Evolutionary conservation across 1,140 invertebrate genomes (phyloP), one percentile per base, ranked within the genome.

Genomic region (Zaprionus vittiger): DNA sequence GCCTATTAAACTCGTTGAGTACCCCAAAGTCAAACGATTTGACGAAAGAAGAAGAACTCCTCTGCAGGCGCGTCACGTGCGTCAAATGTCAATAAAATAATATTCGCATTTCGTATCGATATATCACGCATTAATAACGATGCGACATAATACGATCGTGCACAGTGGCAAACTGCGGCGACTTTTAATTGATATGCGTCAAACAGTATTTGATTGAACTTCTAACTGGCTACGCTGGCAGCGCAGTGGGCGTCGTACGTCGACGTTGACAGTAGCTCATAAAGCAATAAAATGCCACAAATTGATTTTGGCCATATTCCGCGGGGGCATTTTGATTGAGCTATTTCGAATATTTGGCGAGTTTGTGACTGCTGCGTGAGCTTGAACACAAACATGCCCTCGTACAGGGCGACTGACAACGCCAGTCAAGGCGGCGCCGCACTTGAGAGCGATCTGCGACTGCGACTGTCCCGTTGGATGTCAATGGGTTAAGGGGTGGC

Each of bases 161-260:
- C 61, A 68, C 73, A 79, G 77, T 62, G 62, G 72, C 77, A 69
- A 67, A 31, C 37, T 44, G 56, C 37, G 57, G 28, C 64, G 34
- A 20, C 31, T 37, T 28, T 54, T 62, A 90, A 90, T 90, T 90
- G 90, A 90, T 90, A 90, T 90, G 85, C 85, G 75, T 22, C 79
- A 75, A 83, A 89, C 84, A 89, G 80, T 72, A 83, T 47, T 81
- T 86, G 83, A 87, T 86, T 76, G 83, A 86, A 77, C 83, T 79
- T 83, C 83, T 87, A 87, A 87, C 83, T 80, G 80, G 83, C 61
- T 34, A 11, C 31, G 31, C 31, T 73, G 65, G 52, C 49, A 41
- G 37, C 44, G 20, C 44, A 28, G 56, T 41, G 14, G 11, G 24
- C 41, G 22, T 22, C 22, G 28, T 28, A 5, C 5, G 41, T 38